Evolutionary conservation across 1,140 invertebrate genomes (phyloP).

Genomic region (Cyrtorhinus lividipennis): DNA sequence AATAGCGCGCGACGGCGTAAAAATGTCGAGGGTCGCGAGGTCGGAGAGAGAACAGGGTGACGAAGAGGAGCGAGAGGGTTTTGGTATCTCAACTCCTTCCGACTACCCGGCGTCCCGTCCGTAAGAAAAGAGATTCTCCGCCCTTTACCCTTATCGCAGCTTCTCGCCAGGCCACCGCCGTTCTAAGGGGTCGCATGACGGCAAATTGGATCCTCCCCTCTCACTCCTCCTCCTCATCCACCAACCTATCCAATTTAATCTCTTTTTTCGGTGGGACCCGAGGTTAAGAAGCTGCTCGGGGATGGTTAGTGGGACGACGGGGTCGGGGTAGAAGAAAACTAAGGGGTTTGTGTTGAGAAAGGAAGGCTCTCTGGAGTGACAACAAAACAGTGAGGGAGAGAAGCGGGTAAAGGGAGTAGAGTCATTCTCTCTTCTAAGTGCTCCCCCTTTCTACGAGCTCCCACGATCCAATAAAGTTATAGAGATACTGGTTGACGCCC

Average conservation of each 20-base stretch:
- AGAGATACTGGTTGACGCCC: conserved; percentile 3
- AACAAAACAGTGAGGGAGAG: background rate
- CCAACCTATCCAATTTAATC: conserved; percentile 12
- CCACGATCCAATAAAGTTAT: background rate
- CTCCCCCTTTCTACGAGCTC: background rate
- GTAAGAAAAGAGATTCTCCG: conserved; percentile 9
- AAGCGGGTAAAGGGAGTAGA: background rate
- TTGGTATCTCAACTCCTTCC: background rate
- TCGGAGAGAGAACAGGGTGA: background rate
- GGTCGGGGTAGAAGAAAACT: background rate
- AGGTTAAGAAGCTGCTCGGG: background rate
- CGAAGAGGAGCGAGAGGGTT: background rate
- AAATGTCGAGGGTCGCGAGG: no score
- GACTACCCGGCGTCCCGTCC: background rate
- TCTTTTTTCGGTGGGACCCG: conserved; percentile 1
- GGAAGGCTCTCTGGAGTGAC: no score
- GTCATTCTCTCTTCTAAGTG: conserved; percentile 11
- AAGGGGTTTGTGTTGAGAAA: background rate
- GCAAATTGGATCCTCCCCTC: conserved; percentile 7
- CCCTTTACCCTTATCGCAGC: background rate
- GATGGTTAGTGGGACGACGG: background rate
- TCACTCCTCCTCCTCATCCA: no score
- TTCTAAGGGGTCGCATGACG: background rate
- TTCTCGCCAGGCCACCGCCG: background rate
- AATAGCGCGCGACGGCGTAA: no score